Evolutionary conservation across 2,888 invertebrate genomes (phyloP).

Genomic region (Atrina japonica): DNA sequence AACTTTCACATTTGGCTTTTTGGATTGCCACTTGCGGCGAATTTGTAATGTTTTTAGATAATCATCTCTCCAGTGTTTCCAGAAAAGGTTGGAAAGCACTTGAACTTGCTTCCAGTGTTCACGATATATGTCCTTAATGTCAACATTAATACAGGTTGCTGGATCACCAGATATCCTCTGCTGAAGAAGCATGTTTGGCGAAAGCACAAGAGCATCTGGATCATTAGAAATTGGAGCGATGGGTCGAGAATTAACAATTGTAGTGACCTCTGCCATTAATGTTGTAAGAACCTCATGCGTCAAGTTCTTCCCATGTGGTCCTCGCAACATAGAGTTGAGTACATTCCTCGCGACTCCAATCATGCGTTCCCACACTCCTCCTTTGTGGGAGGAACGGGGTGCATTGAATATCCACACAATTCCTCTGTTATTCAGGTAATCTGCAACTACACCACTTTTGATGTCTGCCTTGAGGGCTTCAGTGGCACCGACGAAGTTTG

Average conservation of each 20-base stretch:
- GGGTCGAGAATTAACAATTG: slow-evolving; percentile 41
- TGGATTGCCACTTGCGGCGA: slow-evolving; percentile 33
- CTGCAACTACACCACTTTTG: slow-evolving; percentile 6
- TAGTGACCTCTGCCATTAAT: slow-evolving; percentile 38
- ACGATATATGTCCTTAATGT: slow-evolving; percentile 30
- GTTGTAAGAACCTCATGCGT: slow-evolving; percentile 44
- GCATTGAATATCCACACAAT: slow-evolving; percentile 42
- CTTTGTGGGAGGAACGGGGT: slow-evolving; percentile 40
- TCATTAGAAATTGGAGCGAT: slow-evolving; percentile 37
- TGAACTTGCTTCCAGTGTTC: slow-evolving; percentile 47
- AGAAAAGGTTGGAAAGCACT: slow-evolving; percentile 36
- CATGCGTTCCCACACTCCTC: slow-evolving; percentile 46
- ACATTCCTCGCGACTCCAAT: slow-evolving; percentile 41
- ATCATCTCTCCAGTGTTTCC: slow-evolving; percentile 39
- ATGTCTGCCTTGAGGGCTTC: slow-evolving; percentile 2
- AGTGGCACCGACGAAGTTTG: slow-evolving; percentile 32
- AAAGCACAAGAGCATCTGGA: slow-evolving; percentile 32
- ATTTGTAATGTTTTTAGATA: slow-evolving; percentile 42
- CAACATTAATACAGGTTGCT: neutral
- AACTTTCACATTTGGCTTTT: slow-evolving; percentile 22
- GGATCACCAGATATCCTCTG: slow-evolving; percentile 13
- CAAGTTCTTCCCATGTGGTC: neutral
- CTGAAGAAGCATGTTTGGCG: slow-evolving; percentile 40
- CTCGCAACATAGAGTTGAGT: slow-evolving; percentile 31
- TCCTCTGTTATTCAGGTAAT: slow-evolving; percentile 1